Conservation (phyloP, 2,113 vertebrate genomes). For the Cichladusa arquata region DNA sequence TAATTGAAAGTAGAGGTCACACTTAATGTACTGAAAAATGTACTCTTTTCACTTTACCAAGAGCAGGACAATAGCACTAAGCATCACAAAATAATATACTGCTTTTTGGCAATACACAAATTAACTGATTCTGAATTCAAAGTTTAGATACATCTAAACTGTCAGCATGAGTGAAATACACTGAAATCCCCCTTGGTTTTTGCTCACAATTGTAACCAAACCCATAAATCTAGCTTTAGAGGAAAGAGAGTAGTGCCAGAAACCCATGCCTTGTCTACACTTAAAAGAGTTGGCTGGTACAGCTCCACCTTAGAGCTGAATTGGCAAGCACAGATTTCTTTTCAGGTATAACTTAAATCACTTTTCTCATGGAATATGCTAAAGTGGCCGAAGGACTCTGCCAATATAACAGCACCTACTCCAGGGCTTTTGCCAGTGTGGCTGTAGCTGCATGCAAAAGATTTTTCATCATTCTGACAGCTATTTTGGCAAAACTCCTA, state of each 20-base stretch:
- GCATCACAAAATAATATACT: background rate
- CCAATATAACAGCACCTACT: background rate
- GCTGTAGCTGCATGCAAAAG: background rate
- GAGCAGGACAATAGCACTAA: slow-evolving; percentile 73
- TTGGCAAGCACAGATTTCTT: slow-evolving; percentile 29
- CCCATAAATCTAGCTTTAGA: slow-evolving; percentile 45
- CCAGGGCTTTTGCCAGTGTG: background rate
- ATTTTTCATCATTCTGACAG: slow-evolving; percentile 49
- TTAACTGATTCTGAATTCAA: background rate
- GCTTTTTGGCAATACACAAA: slow-evolving; percentile 18
- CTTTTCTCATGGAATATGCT: background rate
- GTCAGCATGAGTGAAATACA: background rate
- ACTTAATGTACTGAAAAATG: slow-evolving; percentile 67
- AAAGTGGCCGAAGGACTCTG: background rate
- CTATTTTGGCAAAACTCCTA: slow-evolving; percentile 11
- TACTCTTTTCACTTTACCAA: slow-evolving; percentile 74
- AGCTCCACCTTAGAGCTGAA: slow-evolving; percentile 49
- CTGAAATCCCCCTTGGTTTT: slow-evolving; percentile 11
- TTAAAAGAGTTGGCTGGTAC: slow-evolving; percentile 48
- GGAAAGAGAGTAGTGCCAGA: slow-evolving; percentile 6
- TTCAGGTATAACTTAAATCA: slow-evolving; percentile 21
- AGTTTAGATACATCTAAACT: slow-evolving; percentile 13
- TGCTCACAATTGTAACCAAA: slow-evolving; percentile 40
- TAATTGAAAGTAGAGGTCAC: background rate
- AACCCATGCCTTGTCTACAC: background rate